A percentile compares a stretch with the other conserved stretches of the same genome.
These are phyloP conservation scores for Scophthalmus maximus DNA, from an alignment of 2,113 vertebrate genomes.

Conservation along the genomic window DNA sequence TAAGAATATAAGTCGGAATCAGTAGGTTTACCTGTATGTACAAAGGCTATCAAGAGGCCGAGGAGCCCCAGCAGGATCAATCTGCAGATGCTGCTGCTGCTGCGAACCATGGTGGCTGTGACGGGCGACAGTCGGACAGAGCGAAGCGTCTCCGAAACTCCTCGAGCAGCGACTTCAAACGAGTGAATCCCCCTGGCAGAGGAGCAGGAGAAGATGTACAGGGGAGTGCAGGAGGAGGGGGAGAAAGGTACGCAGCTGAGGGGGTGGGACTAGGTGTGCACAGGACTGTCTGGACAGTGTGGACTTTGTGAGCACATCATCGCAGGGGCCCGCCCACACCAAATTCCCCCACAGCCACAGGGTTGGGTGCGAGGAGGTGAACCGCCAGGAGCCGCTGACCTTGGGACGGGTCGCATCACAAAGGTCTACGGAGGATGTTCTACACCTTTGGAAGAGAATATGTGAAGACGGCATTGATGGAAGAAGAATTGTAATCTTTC, in stretches of 20 bases:
- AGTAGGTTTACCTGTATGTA: slow-evolving; percentile 77
- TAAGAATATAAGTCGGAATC: not conserved
- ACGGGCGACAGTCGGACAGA: slow-evolving; percentile 4
- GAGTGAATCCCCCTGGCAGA: slow-evolving; percentile 37
- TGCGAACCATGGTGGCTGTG: slow-evolving; percentile 70
- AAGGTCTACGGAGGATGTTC: slow-evolving; percentile 5
- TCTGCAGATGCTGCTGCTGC: slow-evolving; percentile 59
- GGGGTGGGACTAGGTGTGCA: slow-evolving; percentile 66
- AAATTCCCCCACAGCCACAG: slow-evolving; percentile 46
- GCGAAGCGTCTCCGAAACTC: slow-evolving; percentile 50
- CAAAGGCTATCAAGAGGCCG: slow-evolving; percentile 67
- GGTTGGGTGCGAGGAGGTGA: slow-evolving; percentile 40
- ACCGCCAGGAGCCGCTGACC: slow-evolving; percentile 30
- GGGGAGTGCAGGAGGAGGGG: slow-evolving; percentile 12
- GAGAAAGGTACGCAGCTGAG: slow-evolving; percentile 47
- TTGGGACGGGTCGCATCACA: slow-evolving; percentile 12
- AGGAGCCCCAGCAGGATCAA: slow-evolving; percentile 71
- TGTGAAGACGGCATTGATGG: not conserved
- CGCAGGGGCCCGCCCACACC: slow-evolving; percentile 66
- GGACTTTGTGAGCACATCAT: slow-evolving; percentile 79
- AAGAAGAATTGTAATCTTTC: not conserved
- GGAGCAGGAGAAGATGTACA: slow-evolving; percentile 48
- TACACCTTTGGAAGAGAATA: not conserved
- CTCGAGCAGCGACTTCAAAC: slow-evolving; percentile 38
- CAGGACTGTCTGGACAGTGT: slow-evolving; percentile 74